Evolutionary conservation across 2,113 vertebrate genomes (phyloP).

Genomic region (Sylvia atricapilla): DNA sequence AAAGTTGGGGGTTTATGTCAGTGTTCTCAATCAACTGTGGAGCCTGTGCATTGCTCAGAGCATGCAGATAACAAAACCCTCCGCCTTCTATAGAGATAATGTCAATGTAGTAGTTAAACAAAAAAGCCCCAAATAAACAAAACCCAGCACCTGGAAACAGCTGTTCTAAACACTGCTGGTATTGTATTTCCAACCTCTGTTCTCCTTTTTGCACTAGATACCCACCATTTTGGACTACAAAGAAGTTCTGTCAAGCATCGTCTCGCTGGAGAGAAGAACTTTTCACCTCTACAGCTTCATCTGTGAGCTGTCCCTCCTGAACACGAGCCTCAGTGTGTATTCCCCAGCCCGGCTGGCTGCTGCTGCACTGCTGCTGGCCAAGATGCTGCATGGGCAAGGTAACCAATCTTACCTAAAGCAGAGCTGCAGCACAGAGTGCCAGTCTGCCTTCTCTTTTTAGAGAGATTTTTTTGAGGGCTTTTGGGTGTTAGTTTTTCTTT

Average conservation of each 20-base stretch:
- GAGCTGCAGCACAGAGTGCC: not conserved
- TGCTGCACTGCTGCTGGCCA: slow-evolving; percentile 84
- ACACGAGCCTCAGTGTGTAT: slow-evolving; percentile 78
- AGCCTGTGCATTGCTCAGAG: not conserved
- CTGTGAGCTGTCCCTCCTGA: slow-evolving; percentile 91
- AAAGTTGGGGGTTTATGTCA: not conserved
- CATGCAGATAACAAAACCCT: not conserved
- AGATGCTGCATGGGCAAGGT: slow-evolving; percentile 87
- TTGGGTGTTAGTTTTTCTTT: not conserved
- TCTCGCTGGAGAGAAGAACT: slow-evolving; percentile 78
- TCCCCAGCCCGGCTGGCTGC: slow-evolving; percentile 84
- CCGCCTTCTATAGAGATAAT: not conserved
- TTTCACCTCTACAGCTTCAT: slow-evolving; percentile 89
- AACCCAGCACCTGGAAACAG: not conserved
- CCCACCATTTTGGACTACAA: slow-evolving; percentile 92
- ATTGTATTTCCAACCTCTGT: not conserved
- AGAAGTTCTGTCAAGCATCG: slow-evolving; percentile 82
- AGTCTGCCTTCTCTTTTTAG: not conserved
- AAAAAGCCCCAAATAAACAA: not conserved
- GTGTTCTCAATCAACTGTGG: not conserved
- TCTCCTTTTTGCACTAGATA: slow-evolving; percentile 67
- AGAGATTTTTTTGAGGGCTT: not conserved
- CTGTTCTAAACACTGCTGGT: not conserved
- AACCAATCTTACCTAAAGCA: not conserved
- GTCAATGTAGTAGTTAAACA: not conserved